These are phyloP conservation scores for Acleris literana DNA, from an alignment of 2,888 invertebrate genomes.

Conservation along the genomic window DNA sequence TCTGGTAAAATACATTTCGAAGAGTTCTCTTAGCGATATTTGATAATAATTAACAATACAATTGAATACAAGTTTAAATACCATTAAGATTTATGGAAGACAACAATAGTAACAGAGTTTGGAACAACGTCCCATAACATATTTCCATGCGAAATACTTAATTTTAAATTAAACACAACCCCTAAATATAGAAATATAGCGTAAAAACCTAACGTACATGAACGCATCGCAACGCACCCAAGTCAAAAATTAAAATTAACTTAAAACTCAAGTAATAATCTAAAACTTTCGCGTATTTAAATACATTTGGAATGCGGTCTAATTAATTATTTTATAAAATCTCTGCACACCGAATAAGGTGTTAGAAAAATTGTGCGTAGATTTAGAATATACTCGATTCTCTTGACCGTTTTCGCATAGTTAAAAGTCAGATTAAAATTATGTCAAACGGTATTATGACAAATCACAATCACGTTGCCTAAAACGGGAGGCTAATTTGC, in stretches of 20 bases:
- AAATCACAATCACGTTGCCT: conserved; percentile 1
- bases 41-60: conserved; percentile 27
- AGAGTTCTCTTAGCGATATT: conserved; percentile 3
- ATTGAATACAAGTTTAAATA: conserved; percentile 36
- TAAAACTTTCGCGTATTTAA: conserved; percentile 28
- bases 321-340: conserved; percentile 37
- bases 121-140: conserved; percentile 43
- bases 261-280: conserved; percentile 42
- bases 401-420: conserved; percentile 15
- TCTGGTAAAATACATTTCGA: background rate
- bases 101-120: conserved; percentile 56
- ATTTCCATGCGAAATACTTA: conserved; percentile 40
- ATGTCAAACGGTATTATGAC: conserved; percentile 19
- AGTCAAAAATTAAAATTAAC: conserved; percentile 49
- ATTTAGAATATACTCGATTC: conserved; percentile 46
- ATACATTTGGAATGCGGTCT: conserved; percentile 16
- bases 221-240: conserved; percentile 77
- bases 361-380: conserved; percentile 53
- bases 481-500: background rate
- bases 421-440: conserved; percentile 20
- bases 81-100: conserved; percentile 65
- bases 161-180: conserved; percentile 37
- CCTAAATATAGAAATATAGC: conserved; percentile 55
- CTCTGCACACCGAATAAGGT: conserved; percentile 42
- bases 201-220: conserved; percentile 73